A percentile compares a stretch with the other conserved stretches of the same genome.
Evolutionary conservation across 2,113 vertebrate genomes (phyloP).

Genomic region (Cheilinus undulatus): DNA sequence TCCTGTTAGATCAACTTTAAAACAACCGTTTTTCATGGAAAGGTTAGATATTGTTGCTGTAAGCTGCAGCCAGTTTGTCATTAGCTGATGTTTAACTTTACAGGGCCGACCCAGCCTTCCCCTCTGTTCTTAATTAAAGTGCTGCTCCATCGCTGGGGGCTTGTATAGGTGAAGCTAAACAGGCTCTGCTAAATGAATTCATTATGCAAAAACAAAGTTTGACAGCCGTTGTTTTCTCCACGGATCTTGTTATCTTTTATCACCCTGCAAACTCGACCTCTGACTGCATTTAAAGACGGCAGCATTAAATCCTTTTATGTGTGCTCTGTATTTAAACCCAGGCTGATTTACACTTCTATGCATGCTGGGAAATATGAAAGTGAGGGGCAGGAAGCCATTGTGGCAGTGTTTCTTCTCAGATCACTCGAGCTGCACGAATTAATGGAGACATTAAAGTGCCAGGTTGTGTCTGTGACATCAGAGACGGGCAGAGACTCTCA

Average conservation of each 20-base stretch:
- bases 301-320: slow-evolving; percentile 23
- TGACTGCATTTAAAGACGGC: slow-evolving; percentile 17
- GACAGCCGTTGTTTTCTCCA: slow-evolving; percentile 22
- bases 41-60: too few species aligned
- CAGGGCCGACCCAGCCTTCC: not conserved
- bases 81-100: slow-evolving; percentile 22
- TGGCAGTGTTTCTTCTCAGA: slow-evolving; percentile 13
- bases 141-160: not conserved
- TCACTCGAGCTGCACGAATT: slow-evolving; percentile 40
- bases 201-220: slow-evolving; percentile 41
- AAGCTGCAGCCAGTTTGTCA: not conserved
- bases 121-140: slow-evolving; percentile 31
- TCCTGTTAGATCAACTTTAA: too few species aligned
- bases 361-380: slow-evolving; percentile 30
- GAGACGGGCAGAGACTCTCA: slow-evolving; percentile 17
- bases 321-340: slow-evolving; percentile 23
- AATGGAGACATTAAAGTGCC: slow-evolving; percentile 57
- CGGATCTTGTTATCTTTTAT: slow-evolving; percentile 57
- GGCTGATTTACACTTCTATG: slow-evolving; percentile 45
- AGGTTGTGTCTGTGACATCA: slow-evolving; percentile 33
- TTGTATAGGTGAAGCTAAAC: slow-evolving; percentile 15
- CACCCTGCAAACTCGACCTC: slow-evolving; percentile 30
- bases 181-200: slow-evolving; percentile 18
- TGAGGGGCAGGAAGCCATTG: not conserved
- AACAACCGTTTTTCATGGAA: too few species aligned